Conservation (phyloP, 1,140 invertebrate species). For the Drosophila trapezifrons region DNA sequence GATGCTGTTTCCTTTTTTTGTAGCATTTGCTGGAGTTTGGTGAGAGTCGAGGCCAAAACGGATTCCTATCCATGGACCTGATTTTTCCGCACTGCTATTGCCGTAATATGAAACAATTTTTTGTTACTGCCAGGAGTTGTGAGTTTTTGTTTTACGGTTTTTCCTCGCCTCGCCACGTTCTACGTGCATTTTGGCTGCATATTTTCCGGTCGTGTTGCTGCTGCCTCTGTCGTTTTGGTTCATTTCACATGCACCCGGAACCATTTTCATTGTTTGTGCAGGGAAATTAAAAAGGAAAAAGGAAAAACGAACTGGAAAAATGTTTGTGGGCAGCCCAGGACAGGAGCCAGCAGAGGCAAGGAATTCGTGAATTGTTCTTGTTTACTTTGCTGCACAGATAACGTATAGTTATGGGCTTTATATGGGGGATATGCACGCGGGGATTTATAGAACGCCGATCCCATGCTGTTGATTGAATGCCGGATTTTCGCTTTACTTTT, state of each 20-base stretch:
- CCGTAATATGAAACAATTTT: conserved; percentile 76
- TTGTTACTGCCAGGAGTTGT: neutral
- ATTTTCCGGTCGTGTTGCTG: conserved; percentile 63
- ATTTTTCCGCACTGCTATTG: conserved; percentile 75
- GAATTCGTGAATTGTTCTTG: conserved; percentile 50
- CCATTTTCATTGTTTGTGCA: conserved; percentile 67
- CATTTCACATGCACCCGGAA: conserved; percentile 79
- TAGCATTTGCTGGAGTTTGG: conserved; percentile 24
- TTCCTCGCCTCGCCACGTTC: conserved; percentile 18
- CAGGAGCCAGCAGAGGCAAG: conserved; percentile 31
- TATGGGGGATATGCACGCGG: conserved; percentile 22
- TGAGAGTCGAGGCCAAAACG: conserved; percentile 15
- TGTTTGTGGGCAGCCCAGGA: conserved; percentile 26
- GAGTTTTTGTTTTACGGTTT: conserved; percentile 12
- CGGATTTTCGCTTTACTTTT: conserved; percentile 36
- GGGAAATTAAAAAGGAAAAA: conserved; percentile 69
- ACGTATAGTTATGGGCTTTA: conserved; percentile 45
- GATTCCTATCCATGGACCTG: conserved; percentile 63
- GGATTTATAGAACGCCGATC: conserved; percentile 44
- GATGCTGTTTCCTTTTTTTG: conserved; percentile 28
- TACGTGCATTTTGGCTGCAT: conserved; percentile 71
- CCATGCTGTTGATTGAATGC: conserved; percentile 46
- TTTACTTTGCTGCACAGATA: conserved; percentile 55
- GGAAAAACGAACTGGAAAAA: conserved; percentile 45
- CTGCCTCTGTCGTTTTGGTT: conserved; percentile 53